A percentile compares a stretch with the other conserved stretches of the same genome.
phyloP scores from a whole-genome alignment of 2,888 invertebrate genomes.

The Agrotis segetum region DNA sequence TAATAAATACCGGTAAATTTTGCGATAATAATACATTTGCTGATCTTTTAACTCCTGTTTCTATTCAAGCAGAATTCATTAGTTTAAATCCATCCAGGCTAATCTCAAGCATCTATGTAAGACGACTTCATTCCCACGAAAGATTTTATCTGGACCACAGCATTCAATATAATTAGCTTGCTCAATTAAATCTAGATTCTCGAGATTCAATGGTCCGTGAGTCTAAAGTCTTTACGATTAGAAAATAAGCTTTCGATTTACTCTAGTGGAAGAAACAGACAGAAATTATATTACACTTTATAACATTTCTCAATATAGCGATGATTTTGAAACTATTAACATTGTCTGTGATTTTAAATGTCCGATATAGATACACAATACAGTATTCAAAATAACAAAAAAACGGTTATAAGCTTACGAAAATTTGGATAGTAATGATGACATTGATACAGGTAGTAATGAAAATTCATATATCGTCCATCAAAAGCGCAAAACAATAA shows the following conservation, averaged over 20 bases:
- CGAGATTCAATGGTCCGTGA: conserved; percentile 62
- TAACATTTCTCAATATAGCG: neutral
- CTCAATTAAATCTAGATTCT: conserved; percentile 78
- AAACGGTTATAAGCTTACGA: neutral
- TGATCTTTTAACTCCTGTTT: conserved; percentile 34
- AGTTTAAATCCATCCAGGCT: conserved; percentile 48
- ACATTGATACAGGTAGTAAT: no score
- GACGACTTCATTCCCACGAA: conserved; percentile 74
- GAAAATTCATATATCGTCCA: no score
- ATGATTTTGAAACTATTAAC: neutral
- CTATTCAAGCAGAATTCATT: conserved; percentile 43
- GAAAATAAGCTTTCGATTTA: conserved; percentile 52
- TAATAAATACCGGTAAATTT: neutral
- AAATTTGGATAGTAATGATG: no score
- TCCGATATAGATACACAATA: conserved; percentile 6
- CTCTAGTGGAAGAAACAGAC: conserved; percentile 2
- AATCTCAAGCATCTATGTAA: conserved; percentile 61
- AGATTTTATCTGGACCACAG: conserved; percentile 70
- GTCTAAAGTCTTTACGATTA: conserved; percentile 47
- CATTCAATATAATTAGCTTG: conserved; percentile 81
- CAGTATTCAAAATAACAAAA: neutral
- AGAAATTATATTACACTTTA: conserved; percentile 1
- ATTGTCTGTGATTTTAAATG: neutral
- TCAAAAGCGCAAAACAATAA: neutral
- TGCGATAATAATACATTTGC: conserved; percentile 20